Evolutionary conservation across 2,888 invertebrate species (phyloP), one percentile per base, ranked within the genome.

Genomic region (Cosmorhoe ocellata): DNA sequence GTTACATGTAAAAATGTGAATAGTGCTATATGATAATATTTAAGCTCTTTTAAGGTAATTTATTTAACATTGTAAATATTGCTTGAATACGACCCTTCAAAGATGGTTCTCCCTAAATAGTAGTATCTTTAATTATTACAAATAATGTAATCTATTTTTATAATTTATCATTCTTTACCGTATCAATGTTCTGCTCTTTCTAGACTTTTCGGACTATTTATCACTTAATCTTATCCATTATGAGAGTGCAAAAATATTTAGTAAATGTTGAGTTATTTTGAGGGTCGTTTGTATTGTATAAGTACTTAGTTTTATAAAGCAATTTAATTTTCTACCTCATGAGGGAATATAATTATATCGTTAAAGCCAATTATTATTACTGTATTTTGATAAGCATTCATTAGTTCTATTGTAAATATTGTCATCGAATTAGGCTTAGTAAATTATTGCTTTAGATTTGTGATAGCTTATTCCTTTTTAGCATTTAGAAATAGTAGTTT

Each of bases 311-410:
- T 58, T 64, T 59, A 60, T 61, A 64, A 69, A 70, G 66, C 69
- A 69, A 64, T 81, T 84, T 83, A 72, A 76, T 83, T 84, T 87
- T 84, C 89, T 88, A 89, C 89, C 89, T 89, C 89, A 87, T 71
- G 71, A 72, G 70, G 72, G 67, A 76, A 68, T 71, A 69, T 69
- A 71, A n/a, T n/a, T n/a, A n/a, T 70, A 74, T 72, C 46, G 59
- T 69, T 71, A 50, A 64, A 58, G 58, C 57, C 59, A 61, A 68
- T 63, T 55, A 38, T 24, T 37, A 10, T 18, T 33, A 64, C 61
- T 66, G 58, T 66, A 63, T 65, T 38, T 41, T 63, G 39, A 51
- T 63, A 59, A 41, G 54, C 55, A 44, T 59, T 49, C 45, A 26
- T 52, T 58, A 61, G 41, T 38, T 48, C 13, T 51, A 40, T 54